Conservation (phyloP, 2,797 vertebrate genomes). For the Jordanella pulchra region DNA sequence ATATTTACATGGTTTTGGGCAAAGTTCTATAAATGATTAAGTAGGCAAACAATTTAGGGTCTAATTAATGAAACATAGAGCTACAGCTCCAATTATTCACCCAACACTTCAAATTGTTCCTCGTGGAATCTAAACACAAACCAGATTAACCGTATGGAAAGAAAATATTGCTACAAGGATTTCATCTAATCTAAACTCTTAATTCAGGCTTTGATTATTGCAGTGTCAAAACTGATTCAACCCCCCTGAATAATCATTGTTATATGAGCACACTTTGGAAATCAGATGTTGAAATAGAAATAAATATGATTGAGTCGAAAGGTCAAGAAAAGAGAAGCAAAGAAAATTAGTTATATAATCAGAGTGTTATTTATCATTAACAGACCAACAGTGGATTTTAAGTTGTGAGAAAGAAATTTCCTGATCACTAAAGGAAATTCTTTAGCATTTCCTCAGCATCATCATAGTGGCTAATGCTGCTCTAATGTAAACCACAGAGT, state of each 20-base stretch:
- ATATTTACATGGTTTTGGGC: neutral
- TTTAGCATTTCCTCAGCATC: neutral
- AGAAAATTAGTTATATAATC: neutral
- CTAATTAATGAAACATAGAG: neutral
- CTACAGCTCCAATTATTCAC: neutral
- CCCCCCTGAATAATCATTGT: neutral
- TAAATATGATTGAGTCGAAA: too few species aligned
- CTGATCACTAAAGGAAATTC: neutral
- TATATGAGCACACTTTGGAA: neutral
- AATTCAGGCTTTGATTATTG: neutral
- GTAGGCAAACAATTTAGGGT: neutral
- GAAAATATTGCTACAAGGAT: neutral
- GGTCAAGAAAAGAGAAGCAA: too few species aligned
- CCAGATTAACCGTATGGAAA: neutral
- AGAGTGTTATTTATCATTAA: neutral
- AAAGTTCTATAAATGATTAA: neutral
- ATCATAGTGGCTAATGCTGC: neutral
- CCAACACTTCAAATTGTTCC: neutral
- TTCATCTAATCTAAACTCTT: neutral
- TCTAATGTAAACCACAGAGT: neutral
- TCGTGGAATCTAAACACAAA: neutral
- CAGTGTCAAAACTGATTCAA: neutral
- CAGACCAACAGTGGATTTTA: neutral
- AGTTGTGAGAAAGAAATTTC: neutral
- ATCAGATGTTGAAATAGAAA: neutral